Evolutionary conservation across 2,113 vertebrate genomes (phyloP), one percentile per base, ranked within the genome.

Genomic region (Mesitornis unicolor): DNA sequence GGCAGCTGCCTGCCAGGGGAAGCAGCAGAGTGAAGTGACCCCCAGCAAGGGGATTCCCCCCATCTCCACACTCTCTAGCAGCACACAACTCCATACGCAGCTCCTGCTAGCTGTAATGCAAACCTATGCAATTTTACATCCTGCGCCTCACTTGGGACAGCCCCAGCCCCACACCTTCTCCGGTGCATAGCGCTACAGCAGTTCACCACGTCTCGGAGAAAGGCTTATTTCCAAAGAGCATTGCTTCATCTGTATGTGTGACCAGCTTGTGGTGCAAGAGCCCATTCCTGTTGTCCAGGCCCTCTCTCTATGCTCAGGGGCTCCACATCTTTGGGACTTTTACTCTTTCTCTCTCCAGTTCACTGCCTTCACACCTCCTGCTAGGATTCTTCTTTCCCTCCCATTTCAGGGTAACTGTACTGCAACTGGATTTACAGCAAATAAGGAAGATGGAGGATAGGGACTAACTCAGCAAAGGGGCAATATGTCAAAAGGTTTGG

Each of bases 171-270:
- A 15, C 6, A 4, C 5, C 6, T 18, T 21, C 42, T 19, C 21
- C 20, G 29, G 11, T 9, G 17, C 36, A 36, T 7, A 24, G 19
- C 14, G 15, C 45, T 36, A 31, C 38, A 16, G 51, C 24, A 70
- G 26, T 29, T 18, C 21, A 19, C 7, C 53, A 29, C 0, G 0
- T 16, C 38, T 26, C 35, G 10, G 11, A 76, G 50, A 36, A 90
- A 63, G n/a, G 48, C 10, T 16, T 29, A 25, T 8, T 16, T n/a
- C n/a, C n/a, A n/a, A n/a, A 22, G 4, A 79, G 18, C 51, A 36
- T 3, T n/a, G 8, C 43, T 84, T 57, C 53, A 47, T 16, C 35
- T 0, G 0, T 18, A 10, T 8, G 18, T 20, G 17, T 7, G 2
- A 63, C 9, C 35, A 38, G n/a, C 29, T 40, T 8, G 5, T 7